Conservation (phyloP, 1,140 invertebrate genomes). For the Sitophilus oryzae region DNA sequence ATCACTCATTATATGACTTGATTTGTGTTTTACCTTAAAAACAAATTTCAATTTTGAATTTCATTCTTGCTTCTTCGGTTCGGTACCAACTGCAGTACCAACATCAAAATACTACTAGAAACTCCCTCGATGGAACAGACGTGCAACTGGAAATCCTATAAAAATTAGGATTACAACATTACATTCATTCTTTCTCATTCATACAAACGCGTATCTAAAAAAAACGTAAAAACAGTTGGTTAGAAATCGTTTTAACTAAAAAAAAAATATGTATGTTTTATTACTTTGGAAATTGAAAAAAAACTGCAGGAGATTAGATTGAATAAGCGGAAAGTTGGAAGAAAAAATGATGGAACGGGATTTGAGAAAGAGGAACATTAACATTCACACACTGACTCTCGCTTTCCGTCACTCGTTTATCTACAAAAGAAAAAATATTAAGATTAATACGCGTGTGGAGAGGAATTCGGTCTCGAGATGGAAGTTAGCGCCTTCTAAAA, state of each 20-base stretch:
- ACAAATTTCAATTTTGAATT: no score
- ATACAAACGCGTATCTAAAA: not conserved
- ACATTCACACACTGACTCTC: not conserved
- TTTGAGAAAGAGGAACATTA: no score
- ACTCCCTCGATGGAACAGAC: slow-evolving; percentile 13
- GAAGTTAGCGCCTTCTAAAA: slow-evolving; percentile 23
- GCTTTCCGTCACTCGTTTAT: not conserved
- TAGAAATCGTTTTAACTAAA: no score
- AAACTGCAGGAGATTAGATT: no score
- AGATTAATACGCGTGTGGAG: slow-evolving; percentile 10
- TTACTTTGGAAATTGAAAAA: no score
- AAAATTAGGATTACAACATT: slow-evolving; percentile 24
- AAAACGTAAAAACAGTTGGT: not conserved
- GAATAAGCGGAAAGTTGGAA: no score
- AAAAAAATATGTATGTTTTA: no score
- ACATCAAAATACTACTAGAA: not conserved
- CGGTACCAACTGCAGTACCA: not conserved
- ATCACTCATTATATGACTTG: no score
- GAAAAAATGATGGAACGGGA: no score
- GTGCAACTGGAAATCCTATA: slow-evolving; percentile 24
- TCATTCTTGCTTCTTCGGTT: slow-evolving; percentile 5
- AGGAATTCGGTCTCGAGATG: not conserved
- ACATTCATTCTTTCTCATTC: slow-evolving; percentile 1
- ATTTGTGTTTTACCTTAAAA: no score
- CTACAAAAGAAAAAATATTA: slow-evolving; percentile 16